phyloP scores from a whole-genome alignment of 2,888 invertebrate species.

The Drymonia ruficornis region DNA sequence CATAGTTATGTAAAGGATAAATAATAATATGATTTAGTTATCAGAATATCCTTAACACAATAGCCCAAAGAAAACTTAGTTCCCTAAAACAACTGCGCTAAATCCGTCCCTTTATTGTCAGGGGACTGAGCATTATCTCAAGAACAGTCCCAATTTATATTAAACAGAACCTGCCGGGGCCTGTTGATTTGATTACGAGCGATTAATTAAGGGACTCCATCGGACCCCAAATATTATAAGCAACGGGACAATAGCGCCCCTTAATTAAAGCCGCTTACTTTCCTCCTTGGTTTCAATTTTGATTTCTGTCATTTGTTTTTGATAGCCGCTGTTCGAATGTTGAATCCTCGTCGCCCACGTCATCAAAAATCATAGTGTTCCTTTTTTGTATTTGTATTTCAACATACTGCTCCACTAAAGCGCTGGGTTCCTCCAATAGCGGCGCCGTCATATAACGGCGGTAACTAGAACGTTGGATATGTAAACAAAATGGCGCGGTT shows the following conservation, averaged over 20 bases:
- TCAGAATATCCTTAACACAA: constrained; percentile 15
- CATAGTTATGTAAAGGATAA: no score
- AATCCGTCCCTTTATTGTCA: constrained; percentile 18
- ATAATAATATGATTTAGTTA: no score
- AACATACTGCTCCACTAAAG: no score
- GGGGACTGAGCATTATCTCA: constrained; percentile 41
- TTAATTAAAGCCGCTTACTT: constrained; percentile 67
- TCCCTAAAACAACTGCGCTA: not conserved
- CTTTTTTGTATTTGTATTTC: no score
- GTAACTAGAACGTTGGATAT: no score
- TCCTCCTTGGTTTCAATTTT: constrained; percentile 35
- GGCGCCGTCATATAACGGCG: no score
- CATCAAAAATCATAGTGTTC: no score
- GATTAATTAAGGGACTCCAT: constrained; percentile 66
- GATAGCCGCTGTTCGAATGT: constrained; percentile 32
- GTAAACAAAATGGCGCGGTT: no score
- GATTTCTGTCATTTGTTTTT: constrained; percentile 38
- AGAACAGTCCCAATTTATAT: constrained; percentile 55
- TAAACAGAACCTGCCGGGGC: constrained; percentile 53
- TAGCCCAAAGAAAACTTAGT: not conserved
- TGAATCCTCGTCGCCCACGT: no score
- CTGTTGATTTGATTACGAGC: constrained; percentile 71
- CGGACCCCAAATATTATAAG: constrained; percentile 59
- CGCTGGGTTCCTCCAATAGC: no score
- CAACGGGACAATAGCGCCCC: constrained; percentile 55